Evolutionary conservation across 2,113 vertebrate genomes (phyloP), one percentile per base, ranked within the genome.

Genomic region (Gymnocephalus cernua): DNA sequence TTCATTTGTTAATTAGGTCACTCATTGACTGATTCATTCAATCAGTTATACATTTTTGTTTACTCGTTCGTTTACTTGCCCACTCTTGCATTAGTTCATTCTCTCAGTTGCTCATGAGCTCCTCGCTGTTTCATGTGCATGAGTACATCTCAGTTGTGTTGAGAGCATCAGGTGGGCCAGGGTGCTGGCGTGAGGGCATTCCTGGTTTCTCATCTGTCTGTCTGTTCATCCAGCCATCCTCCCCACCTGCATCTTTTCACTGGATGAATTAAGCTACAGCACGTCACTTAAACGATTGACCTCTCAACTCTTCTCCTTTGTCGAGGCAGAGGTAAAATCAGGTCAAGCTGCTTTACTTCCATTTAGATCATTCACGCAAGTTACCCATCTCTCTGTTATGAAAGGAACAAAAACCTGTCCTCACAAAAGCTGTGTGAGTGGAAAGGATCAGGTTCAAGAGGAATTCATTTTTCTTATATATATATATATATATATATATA

Each of bases 381-480:
- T 18, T 9, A 0, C 51, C 16, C 4, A 27, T 35, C 47, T 59
- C 47, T 61, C 23, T 29, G 21, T 51, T 21, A 70, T 51, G 76
- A 79, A 41, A 83, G 71, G 83, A 91, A 57, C 59, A 59, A 81
- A 79, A 69, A 45, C 16, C 14, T 7, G 38, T 38, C 38, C 8
- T 56, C 45, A 74, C 38, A 32, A 23, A 51, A 27, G 32, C 57
- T 38, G 21, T 21, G 58, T 45, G 32, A 58, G 67, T 7, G 19
- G 25, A 83, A n/a, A 12, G 41, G 10, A 67, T 27, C 54, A 29
- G 63, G 69, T 44, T 67, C 53, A 61, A 76, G 51, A 64, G 45
- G 32, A 54, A 1, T 53, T 3, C 3, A 4, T 48, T 57, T 23
- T n/a, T 41, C 21, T 12, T 57, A 0, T 27, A 51, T 13, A 14